These are phyloP conservation scores for Oncorhynchus kisutch DNA, from an alignment of 2,113 vertebrate species.

Conservation along the genomic window DNA sequence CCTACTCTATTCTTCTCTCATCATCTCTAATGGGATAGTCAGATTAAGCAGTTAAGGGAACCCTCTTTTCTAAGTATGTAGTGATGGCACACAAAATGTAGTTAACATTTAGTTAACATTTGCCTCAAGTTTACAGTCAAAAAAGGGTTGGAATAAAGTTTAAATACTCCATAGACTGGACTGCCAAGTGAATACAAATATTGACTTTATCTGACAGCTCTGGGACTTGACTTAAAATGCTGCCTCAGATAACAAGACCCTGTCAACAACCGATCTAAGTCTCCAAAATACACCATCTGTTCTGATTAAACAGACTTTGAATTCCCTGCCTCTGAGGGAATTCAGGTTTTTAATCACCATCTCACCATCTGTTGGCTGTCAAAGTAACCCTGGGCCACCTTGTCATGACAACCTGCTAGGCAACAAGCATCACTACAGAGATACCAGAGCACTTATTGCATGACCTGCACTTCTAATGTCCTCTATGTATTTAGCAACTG, in stretches of 20 bases:
- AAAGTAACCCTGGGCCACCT: slow-evolving; percentile 29
- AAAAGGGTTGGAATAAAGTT: not conserved
- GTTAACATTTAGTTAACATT: not conserved
- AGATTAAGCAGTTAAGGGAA: no score
- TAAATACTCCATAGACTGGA: not conserved
- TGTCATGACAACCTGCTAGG: slow-evolving; percentile 41
- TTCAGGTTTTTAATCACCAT: slow-evolving; percentile 40
- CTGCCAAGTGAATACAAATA: not conserved
- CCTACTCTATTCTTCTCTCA: not conserved
- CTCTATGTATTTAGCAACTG: not conserved
- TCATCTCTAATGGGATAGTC: not conserved
- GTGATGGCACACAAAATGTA: not conserved
- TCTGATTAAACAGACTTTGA: slow-evolving; percentile 26
- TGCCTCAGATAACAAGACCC: not conserved
- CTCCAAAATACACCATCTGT: slow-evolving; percentile 4
- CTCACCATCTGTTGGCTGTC: slow-evolving; percentile 54
- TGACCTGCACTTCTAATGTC: slow-evolving; percentile 12
- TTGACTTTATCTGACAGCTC: not conserved
- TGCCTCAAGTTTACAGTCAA: not conserved
- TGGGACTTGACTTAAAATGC: not conserved
- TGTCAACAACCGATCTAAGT: not conserved
- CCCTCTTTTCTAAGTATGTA: not conserved
- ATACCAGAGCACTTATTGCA: slow-evolving; percentile 24
- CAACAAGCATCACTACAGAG: slow-evolving; percentile 10
- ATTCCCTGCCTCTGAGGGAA: slow-evolving; percentile 8